Evolutionary conservation across 2,797 vertebrate genomes (phyloP).

Genomic region (Muraenolepis orangiensis): DNA sequence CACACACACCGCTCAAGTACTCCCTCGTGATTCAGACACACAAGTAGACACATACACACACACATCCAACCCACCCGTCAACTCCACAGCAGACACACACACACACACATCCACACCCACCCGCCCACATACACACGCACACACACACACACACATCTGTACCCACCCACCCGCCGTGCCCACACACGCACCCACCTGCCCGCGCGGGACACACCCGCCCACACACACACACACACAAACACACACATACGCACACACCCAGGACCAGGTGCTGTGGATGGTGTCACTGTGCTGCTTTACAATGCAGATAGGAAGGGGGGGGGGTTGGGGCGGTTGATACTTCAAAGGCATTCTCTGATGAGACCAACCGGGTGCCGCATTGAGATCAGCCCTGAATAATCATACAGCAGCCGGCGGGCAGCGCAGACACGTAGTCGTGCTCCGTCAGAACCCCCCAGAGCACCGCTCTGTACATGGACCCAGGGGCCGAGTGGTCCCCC

Average conservation of each 20-base stretch:
- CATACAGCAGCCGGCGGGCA: neutral
- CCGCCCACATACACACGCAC: neutral
- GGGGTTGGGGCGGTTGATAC: constrained; percentile 13
- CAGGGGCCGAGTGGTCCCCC: neutral
- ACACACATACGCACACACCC: neutral
- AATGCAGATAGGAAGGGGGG: constrained; percentile 43
- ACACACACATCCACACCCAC: too few relatives aligned
- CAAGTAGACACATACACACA: neutral
- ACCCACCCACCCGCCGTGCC: neutral
- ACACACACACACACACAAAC: neutral
- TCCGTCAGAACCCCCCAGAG: neutral
- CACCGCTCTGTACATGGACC: neutral
- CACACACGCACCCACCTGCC: neutral
- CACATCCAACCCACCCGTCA: too few relatives aligned
- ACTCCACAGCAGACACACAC: neutral
- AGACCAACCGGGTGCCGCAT: constrained; percentile 27
- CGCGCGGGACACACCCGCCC: too few relatives aligned
- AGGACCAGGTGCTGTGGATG: constrained; percentile 31
- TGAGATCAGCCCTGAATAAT: constrained; percentile 12
- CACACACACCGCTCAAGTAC: neutral
- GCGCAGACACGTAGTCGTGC: neutral
- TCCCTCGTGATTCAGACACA: neutral
- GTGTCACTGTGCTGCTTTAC: constrained; percentile 37
- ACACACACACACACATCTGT: neutral
- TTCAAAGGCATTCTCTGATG: constrained; percentile 42